phyloP scores from a whole-genome alignment of 2,113 vertebrate species.

The Anguilla japonica region DNA sequence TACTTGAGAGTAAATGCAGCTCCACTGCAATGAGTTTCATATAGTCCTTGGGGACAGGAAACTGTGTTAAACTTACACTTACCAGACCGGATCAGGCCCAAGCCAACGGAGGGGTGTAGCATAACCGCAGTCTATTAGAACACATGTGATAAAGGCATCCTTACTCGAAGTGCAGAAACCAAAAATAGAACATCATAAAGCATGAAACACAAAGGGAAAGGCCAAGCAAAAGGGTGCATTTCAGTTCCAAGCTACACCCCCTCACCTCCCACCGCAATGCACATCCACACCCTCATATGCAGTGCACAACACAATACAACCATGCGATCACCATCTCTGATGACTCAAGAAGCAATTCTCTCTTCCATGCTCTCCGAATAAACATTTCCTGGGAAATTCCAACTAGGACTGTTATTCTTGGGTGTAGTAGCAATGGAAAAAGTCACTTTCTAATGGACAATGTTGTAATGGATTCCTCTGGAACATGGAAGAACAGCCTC shows the following conservation, averaged over 20 bases:
- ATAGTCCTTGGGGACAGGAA: too few relatives aligned
- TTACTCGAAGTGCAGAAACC: conserved; percentile 56
- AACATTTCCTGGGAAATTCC: conserved; percentile 57
- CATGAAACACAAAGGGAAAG: conserved; percentile 40
- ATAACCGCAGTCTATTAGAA: background rate
- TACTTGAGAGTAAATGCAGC: too few relatives aligned
- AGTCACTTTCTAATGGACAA: background rate
- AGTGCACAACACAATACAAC: conserved; percentile 23
- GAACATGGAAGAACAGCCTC: background rate
- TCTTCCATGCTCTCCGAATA: background rate
- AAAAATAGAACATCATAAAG: conserved; percentile 61
- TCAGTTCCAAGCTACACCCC: conserved; percentile 45
- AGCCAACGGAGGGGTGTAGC: background rate
- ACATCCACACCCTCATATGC: conserved; percentile 35
- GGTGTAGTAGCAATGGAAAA: background rate
- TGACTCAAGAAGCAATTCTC: background rate
- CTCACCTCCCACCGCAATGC: conserved; percentile 31
- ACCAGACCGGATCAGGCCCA: background rate
- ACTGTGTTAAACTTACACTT: too few relatives aligned
- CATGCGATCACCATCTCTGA: background rate
- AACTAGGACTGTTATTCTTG: conserved; percentile 43
- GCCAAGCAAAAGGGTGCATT: conserved; percentile 37
- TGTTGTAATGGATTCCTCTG: background rate
- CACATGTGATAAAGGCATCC: conserved; percentile 34
- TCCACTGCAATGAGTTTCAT: too few relatives aligned